A percentile compares a stretch with the other conserved stretches of the same genome.
Conservation (phyloP, 2,888 invertebrate genomes). For the Periphyllus acericola region DNA sequence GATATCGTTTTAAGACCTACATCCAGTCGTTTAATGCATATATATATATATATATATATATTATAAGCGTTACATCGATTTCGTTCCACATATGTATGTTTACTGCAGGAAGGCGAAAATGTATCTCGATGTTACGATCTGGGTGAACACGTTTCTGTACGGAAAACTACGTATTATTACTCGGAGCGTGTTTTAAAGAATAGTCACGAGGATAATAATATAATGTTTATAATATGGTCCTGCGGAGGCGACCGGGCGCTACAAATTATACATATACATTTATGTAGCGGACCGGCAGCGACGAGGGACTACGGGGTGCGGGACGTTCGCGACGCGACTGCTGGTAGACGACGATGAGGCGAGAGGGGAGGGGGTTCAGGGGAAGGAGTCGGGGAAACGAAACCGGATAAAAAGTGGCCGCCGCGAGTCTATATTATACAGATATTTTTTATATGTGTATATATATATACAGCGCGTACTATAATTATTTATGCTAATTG, state of each 20-base stretch:
- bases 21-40: too few species aligned
- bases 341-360: not conserved
- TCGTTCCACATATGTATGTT: not conserved
- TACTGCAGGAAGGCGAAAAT: conserved; percentile 2
- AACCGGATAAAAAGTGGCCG: conserved; percentile 60
- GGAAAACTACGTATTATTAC: not conserved
- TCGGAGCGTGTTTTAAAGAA: not conserved
- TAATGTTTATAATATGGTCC: not conserved
- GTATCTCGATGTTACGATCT: conserved; percentile 10
- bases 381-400: not conserved
- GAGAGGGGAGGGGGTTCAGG: not conserved
- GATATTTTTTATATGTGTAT: not conserved
- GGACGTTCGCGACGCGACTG: not conserved
- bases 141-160: not conserved
- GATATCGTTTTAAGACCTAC: too few species aligned
- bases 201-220: not conserved
- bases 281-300: not conserved
- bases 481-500: conserved; percentile 60
- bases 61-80: not conserved
- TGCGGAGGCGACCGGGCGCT: not conserved
- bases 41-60: too few species aligned
- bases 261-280: conserved; percentile 7
- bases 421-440: conserved; percentile 5
- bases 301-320: not conserved
- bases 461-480: not conserved